Conservation (phyloP, 2,113 vertebrate species). For the Shinisaurus crocodilurus region DNA sequence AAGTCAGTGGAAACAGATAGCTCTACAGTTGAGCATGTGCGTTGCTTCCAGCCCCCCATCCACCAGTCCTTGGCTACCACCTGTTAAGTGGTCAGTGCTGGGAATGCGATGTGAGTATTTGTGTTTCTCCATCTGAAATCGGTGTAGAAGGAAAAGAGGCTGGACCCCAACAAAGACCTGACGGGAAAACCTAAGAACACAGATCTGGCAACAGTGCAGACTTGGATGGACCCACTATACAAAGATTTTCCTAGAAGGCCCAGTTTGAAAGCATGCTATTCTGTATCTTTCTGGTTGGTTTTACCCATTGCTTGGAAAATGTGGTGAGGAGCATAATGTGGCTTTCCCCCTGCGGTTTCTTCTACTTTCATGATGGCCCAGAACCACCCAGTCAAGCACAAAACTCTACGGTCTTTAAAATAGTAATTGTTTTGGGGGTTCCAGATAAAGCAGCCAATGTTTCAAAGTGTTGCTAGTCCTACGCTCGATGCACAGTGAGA, state of each 20-base stretch:
- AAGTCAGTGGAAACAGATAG: constrained; percentile 98
- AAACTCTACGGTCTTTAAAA: constrained; percentile 50
- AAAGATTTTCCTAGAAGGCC: constrained; percentile 56
- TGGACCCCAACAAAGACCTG: constrained; percentile 50
- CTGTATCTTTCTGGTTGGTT: constrained; percentile 74
- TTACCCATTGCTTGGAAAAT: constrained; percentile 69
- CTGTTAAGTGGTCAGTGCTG: constrained; percentile 80
- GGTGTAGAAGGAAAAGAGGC: constrained; percentile 45
- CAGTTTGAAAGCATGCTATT: constrained; percentile 76
- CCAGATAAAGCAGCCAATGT: neutral
- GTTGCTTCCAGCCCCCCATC: constrained; percentile 99
- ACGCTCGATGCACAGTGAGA: rapidly evolving
- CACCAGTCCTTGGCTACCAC: constrained; percentile 99
- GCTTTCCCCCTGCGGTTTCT: constrained; percentile 67
- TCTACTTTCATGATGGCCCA: constrained; percentile 40
- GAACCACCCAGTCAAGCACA: constrained; percentile 21
- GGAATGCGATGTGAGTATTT: constrained; percentile 37
- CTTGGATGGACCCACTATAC: constrained; percentile 46
- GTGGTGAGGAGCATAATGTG: constrained; percentile 54
- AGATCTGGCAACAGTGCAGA: constrained; percentile 42
- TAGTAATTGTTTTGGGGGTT: neutral
- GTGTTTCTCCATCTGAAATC: neutral
- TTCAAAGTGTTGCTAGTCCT: neutral
- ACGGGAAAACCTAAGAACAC: constrained; percentile 30
- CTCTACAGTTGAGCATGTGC: constrained; percentile 97